phyloP scores from a whole-genome alignment of 2,113 vertebrate species.

The Phasianus colchicus region DNA sequence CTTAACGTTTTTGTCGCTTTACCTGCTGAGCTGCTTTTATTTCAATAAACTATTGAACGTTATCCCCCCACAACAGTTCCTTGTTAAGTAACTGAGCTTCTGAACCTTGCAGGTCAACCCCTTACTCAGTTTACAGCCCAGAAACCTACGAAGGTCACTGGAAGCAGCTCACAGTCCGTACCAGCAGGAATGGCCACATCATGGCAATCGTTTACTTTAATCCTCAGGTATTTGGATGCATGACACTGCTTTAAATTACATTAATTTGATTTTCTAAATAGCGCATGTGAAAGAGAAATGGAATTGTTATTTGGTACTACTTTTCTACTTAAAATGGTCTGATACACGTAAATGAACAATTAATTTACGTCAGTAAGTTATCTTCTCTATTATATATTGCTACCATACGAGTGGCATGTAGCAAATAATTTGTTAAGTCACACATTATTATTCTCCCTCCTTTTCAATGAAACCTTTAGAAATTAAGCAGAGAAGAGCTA shows the following conservation, averaged over 20 bases:
- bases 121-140: conserved; percentile 90
- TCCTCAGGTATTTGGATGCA: conserved; percentile 84
- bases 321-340: neutral
- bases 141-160: conserved; percentile 95
- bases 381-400: neutral
- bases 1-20: neutral
- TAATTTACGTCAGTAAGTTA: neutral
- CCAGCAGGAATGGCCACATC: conserved; percentile 84
- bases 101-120: conserved; percentile 83
- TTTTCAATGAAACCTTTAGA: conserved; percentile 74
- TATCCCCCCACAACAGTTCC: neutral
- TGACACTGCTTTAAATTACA: neutral
- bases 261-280: neutral
- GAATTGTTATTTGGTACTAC: neutral
- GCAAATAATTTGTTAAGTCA: neutral
- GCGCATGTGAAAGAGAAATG: neutral
- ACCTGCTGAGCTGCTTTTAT: neutral
- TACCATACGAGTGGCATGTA: neutral
- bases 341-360: neutral
- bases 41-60: neutral
- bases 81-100: neutral
- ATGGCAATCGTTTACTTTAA: conserved; percentile 96
- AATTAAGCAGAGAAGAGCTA: conserved; percentile 85
- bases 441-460: neutral
- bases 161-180: conserved; percentile 95